Conservation (phyloP, 1,140 invertebrate genomes). For the Callitettix versicolor region DNA sequence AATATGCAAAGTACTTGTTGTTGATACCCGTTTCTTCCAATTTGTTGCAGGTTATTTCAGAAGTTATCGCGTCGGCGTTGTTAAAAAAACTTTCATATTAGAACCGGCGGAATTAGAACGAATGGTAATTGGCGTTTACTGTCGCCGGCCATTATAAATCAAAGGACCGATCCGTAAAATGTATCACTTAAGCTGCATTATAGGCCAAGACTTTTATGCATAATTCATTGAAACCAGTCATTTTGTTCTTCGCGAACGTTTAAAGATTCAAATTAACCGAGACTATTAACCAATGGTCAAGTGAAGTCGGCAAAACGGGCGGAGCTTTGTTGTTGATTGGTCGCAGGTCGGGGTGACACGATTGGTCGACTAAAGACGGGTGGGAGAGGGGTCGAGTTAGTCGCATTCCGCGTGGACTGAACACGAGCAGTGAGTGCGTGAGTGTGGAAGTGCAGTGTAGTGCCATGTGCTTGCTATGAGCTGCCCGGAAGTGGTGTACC, state of each 20-base stretch:
- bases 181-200: no score
- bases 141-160: no score
- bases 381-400: background rate
- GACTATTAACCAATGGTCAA: background rate
- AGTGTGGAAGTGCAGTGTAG: background rate
- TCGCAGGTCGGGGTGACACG: background rate
- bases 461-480: constrained; percentile 34
- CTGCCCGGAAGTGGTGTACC: constrained; percentile 50
- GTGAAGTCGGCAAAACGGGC: background rate
- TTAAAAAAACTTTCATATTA: no score
- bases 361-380: background rate
- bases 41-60: no score
- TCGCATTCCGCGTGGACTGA: background rate
- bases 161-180: no score
- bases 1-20: no score
- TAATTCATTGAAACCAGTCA: constrained; percentile 9
- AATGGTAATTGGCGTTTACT: no score
- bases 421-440: background rate
- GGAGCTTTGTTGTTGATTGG: background rate
- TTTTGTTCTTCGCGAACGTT: background rate
- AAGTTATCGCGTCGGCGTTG: no score
- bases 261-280: background rate
- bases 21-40: no score
- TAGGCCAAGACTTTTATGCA: background rate
- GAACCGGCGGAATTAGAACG: no score